phyloP scores from a whole-genome alignment of 2,888 invertebrate genomes.

The Adelphocoris suturalis region DNA sequence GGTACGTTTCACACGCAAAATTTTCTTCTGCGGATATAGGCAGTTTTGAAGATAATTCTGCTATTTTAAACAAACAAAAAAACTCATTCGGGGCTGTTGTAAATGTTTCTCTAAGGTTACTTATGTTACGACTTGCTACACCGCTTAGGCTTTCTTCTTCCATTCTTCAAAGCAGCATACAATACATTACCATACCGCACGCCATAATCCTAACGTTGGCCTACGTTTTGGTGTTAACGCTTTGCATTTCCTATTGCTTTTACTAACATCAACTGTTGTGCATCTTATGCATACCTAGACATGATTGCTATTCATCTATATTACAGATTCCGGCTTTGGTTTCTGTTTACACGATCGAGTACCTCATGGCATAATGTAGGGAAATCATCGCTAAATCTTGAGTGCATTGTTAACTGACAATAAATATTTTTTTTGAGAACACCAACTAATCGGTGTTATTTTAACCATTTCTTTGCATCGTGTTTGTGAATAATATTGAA shows the following conservation, averaged over 20 bases:
- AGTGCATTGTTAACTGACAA: neutral
- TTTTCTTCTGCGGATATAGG: neutral
- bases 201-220: slow-evolving; percentile 8
- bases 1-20: slow-evolving; percentile 61
- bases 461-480: too few species aligned
- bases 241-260: neutral
- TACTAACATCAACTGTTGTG: neutral
- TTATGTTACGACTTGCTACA: slow-evolving; percentile 9
- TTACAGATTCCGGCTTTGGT: neutral
- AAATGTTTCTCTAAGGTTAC: slow-evolving; percentile 1
- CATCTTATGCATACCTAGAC: neutral
- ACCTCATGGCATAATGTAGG: neutral
- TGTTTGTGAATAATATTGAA: too few species aligned
- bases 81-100: slow-evolving; percentile 44
- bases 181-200: slow-evolving; percentile 26
- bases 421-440: neutral
- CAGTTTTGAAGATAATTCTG: slow-evolving; percentile 8
- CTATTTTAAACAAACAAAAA: neutral
- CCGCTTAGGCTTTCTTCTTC: neutral
- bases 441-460: too few species aligned
- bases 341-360: neutral
- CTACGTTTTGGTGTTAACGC: neutral
- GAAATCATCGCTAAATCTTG: neutral
- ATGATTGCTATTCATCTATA: neutral
- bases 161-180: slow-evolving; percentile 10